phyloP scores from a whole-genome alignment of 2,797 vertebrate species.

The Acanthiza pusilla region DNA sequence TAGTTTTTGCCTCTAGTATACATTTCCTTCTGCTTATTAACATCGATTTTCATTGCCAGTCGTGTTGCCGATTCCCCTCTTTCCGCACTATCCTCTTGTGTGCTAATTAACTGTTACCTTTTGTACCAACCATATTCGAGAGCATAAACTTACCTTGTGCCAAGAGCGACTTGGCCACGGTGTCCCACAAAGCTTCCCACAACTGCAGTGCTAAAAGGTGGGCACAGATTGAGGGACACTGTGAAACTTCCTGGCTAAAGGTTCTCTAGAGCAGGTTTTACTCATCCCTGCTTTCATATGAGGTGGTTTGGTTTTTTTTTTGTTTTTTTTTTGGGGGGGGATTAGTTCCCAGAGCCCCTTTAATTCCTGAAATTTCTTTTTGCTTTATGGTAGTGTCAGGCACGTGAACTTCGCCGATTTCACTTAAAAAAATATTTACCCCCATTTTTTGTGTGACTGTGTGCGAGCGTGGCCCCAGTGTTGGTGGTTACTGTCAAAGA shows the following conservation, averaged over 20 bases:
- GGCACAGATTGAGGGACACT: neutral
- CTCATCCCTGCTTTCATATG: neutral
- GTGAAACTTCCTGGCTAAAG: neutral
- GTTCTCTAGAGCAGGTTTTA: neutral
- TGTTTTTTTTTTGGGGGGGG: fast-evolving
- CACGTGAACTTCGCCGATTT: neutral
- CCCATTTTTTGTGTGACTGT: neutral
- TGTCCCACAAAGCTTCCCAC: neutral
- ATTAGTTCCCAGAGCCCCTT: neutral
- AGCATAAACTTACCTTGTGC: neutral
- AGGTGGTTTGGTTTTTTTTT: neutral
- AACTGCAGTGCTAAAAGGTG: neutral
- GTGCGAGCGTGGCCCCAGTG: neutral
- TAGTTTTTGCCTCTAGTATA: neutral
- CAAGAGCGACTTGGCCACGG: neutral
- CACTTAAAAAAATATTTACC: neutral
- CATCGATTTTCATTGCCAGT: neutral
- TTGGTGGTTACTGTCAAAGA: neutral
- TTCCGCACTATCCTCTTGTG: neutral
- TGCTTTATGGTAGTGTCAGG: neutral
- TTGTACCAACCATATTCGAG: neutral
- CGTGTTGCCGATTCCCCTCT: neutral
- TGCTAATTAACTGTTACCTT: neutral
- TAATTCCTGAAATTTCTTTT: neutral
- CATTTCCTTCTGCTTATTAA: neutral